A percentile compares a stretch with the other conserved stretches of the same genome.
phyloP scores from a whole-genome alignment of 2,797 vertebrate species.

The Aselliscus stoliczkanus region DNA sequence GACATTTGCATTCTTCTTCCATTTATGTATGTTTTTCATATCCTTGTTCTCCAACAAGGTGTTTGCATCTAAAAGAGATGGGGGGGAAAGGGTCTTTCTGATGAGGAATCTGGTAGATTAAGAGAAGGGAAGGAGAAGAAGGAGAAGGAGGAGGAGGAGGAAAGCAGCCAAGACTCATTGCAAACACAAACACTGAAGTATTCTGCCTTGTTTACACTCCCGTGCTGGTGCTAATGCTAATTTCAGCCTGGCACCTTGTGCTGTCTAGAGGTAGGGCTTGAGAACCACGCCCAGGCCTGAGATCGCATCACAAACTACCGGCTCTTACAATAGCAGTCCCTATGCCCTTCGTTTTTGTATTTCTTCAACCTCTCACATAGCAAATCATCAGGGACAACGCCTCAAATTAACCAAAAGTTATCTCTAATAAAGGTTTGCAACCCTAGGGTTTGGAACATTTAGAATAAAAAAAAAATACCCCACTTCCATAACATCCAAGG shows the following conservation, averaged over 20 bases:
- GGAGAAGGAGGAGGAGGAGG: not conserved
- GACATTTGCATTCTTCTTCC: not conserved
- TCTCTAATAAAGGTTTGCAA: not conserved
- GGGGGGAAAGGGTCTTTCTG: not conserved
- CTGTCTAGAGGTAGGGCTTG: conserved; percentile 54
- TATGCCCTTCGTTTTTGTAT: not conserved
- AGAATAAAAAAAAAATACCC: not conserved
- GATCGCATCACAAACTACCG: conserved; percentile 64
- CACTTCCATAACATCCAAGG: not conserved
- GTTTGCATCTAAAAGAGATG: not conserved
- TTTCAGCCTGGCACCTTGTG: conserved; percentile 62
- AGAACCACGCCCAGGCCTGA: conserved; percentile 68
- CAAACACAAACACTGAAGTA: conserved; percentile 63
- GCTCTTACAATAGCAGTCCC: conserved; percentile 63
- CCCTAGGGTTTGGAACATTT: not conserved
- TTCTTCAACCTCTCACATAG: conserved; percentile 34
- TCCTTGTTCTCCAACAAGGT: not conserved
- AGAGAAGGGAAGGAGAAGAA: not conserved
- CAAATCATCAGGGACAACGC: conserved; percentile 48
- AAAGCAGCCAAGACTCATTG: not conserved
- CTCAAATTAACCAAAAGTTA: conserved; percentile 11
- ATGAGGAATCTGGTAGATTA: not conserved
- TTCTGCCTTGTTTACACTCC: conserved; percentile 58
- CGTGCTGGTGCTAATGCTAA: conserved; percentile 1
- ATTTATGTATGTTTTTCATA: not conserved